Base-by-base conservation (phyloP, 2,797 vertebrate species). In the Bradypodion ventrale region DNA sequence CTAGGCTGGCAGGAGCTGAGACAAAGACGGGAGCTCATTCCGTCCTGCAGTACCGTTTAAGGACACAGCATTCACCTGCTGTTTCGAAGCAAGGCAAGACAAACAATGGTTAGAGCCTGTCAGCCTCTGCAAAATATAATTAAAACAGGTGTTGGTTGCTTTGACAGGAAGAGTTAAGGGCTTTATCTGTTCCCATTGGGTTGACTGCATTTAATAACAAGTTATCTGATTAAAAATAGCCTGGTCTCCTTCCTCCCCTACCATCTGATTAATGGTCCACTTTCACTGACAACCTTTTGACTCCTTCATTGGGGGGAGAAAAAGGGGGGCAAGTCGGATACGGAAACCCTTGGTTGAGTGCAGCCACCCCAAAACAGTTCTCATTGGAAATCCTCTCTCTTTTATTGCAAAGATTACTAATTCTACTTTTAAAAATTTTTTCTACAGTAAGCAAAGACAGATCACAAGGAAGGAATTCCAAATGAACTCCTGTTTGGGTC, bases 401-500 rank as follows among this genome's bases (percentile, higher is more conserved):
- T 78, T 68, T 52, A 68, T 75, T n/a, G 66, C 46, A 62, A 44
- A 6, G 32, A 35, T 7, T 13, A 16, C 65, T 56, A 56, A 77
- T 21, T 10, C 25, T 9, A 49, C 2, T 25, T 72, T 46, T 35
- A 68, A 68, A 68, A 35, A 68, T 70, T n/a, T n/a, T n/a, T n/a
- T 74, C 74, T 88, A 84, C 76, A 76, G 84, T 66, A 75, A 82
- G 76, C 44, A 78, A 68, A 37, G 32, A 2, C 15, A 66, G 32
- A 49, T 46, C 44, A 65, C 62, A 66, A 88, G 78, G 78, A 62
- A 65, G 52, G 69, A 52, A 7, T 44, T 44, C 32, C 52, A 32
- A 83, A 85, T 84, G 60, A 83, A 89, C 81, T 84, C 84, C 72
- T n/a, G 74, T 82, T 76, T 35, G 44, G 80, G 85, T 92, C 87